Evolutionary conservation across 2,797 vertebrate genomes (phyloP), one percentile per base, ranked within the genome.

Genomic region (Sebastolobus alascanus): DNA sequence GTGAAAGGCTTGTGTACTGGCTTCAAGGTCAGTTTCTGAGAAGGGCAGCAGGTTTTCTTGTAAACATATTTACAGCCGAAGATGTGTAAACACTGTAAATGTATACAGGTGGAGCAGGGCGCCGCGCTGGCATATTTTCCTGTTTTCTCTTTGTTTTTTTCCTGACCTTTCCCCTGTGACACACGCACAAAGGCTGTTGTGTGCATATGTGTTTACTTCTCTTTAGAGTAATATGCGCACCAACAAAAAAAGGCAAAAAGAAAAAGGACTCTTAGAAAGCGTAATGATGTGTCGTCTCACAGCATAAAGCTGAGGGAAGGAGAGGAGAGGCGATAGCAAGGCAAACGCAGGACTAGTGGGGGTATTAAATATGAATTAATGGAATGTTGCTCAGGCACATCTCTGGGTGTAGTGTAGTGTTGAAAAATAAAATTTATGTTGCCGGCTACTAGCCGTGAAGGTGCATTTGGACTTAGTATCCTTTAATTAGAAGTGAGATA

Each of bases 401-500:
- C 92, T 94, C 83, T 76, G 90, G 88, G 90, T 93, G 91, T 91
- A 93, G 90, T 84, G 87, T 88, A 85, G 85, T 93, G 91, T 90
- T 93, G 89, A 93, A 94, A 95, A 95, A 94, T 94, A 90, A 91
- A 95, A 96, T 95, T 90, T 94, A 95, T 95, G 94, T 96, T 94
- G 93, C 94, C 81, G 35, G 93, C 93, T 90, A 94, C 91, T 91
- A 94, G 94, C 96, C 90, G 60, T 95, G 94, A 97, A 95, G 95
- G 97, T 96, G 95, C 96, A 97, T 97, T 96, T 97, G 96, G 97
- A 98, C 97, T 97, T 96, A 96, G 97, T 97, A 96, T 96, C 95
- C 97, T 98, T 98, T 99, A 99, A 99, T 99, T 99, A 98, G 97
- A 98, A 95, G 95, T 97, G 96, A 98, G 97, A 97, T 97, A 99